Base-by-base conservation (phyloP, 2,797 vertebrate genomes). In the Apodemus agrarius region DNA sequence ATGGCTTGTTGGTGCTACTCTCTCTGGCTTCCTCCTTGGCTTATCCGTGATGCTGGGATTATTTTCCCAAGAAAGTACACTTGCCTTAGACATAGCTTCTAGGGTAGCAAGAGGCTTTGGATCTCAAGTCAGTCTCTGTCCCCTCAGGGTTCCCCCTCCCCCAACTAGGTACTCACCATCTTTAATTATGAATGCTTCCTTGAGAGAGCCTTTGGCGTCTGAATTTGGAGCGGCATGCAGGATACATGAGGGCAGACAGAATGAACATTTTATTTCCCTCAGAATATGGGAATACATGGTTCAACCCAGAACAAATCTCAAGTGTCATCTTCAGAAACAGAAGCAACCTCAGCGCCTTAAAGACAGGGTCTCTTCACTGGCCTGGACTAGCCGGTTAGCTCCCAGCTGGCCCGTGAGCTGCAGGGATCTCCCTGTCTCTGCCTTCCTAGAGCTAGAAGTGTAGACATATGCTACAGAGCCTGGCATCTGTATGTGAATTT, bases 31-130 rank as follows among this genome's bases (percentile, higher is more conserved):
- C 84, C 22, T 82, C 17, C 37, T 46, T 6, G 12, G 29, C 46
- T 82, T 86, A n/a, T 46, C 96, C 80, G 17, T 16, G 79, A 46
- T 65, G 22, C 61, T 76, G 24, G 34, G 34, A 52, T 61, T 79
- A 19, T 24, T 54, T 83, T 1, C 12, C 26, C 40, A 37, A 94
- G 85, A 82, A 91, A 69, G 40, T 16, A 2, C 24, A n/a, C 67
- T 69, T 74, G 52, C 29, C 17, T 91, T 93, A 63, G 69, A 49
- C 75, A 83, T 89, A 88, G 81, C 54, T 78, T 91, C 65, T 40
- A 57, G 67, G 87, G 43, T 5, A 95, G 46, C 37, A 88, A 90
- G 57, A 83, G 40, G 29, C 54, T 59, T 94, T 52, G 22, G 21
- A 57, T 94, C 24, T 83, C 34, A 85, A 82, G 49, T 46, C 46